Percentiles rank a stretch among this genome's conserved stretches.
phyloP scores from a whole-genome alignment of 2,113 vertebrate genomes.

The Ammospiza nelsoni region DNA sequence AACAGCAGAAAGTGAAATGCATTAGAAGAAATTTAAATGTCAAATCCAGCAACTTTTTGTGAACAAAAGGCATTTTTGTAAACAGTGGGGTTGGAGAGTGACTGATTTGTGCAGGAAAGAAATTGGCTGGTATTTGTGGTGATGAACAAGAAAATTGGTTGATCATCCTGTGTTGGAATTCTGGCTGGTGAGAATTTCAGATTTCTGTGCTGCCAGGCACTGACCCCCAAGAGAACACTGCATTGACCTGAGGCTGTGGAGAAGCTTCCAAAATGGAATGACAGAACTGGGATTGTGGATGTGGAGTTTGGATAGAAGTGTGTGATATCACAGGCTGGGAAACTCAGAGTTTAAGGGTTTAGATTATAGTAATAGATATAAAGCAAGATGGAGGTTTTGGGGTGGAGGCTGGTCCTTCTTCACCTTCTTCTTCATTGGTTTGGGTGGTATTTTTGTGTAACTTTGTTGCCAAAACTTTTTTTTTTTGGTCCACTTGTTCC shows the following conservation, averaged over 20 bases:
- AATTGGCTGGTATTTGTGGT: not conserved
- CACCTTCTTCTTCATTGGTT: not conserved
- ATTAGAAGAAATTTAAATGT: not conserved
- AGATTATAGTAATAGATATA: not conserved
- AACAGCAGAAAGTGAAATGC: not conserved
- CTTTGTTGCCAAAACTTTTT: not conserved
- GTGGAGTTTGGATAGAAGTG: no score
- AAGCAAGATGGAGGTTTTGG: not conserved
- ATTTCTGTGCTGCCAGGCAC: not conserved
- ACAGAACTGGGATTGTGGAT: no score
- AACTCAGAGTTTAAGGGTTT: not conserved
- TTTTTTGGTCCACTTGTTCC: not conserved
- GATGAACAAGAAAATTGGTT: not conserved
- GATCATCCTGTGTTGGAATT: not conserved
- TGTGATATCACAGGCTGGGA: not conserved
- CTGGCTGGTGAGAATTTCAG: not conserved
- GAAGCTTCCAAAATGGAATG: not conserved
- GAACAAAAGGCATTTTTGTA: not conserved
- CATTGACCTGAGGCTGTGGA: not conserved
- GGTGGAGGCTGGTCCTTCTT: not conserved
- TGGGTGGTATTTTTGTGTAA: not conserved
- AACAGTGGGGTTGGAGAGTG: not conserved
- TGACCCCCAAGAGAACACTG: not conserved
- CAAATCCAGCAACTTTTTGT: not conserved
- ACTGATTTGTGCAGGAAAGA: not conserved